phyloP scores from a whole-genome alignment of 2,888 invertebrate genomes.

The Aspidiotus rigidus region DNA sequence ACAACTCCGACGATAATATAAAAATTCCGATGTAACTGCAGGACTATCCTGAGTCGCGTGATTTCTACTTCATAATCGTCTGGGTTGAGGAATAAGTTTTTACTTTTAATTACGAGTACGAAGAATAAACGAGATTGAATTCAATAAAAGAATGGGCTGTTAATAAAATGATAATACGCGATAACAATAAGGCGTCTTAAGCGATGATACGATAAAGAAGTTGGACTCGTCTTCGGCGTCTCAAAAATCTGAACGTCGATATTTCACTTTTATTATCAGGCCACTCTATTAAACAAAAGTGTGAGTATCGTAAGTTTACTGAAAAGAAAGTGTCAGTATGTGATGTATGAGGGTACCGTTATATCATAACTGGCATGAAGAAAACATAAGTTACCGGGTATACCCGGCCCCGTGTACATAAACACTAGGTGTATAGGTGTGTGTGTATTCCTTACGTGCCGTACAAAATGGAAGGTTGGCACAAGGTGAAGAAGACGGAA shows the following conservation, averaged over 20 bases:
- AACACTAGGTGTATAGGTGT: no score
- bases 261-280: conserved; percentile 2
- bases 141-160: no score
- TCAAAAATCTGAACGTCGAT: conserved; percentile 1
- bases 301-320: background rate
- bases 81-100: no score
- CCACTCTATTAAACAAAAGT: conserved; percentile 4
- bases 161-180: no score
- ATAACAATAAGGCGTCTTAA: background rate
- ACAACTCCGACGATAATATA: no score
- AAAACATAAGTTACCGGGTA: background rate
- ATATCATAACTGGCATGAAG: conserved; percentile 17
- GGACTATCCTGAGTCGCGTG: no score
- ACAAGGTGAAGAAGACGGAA: conserved; percentile 1
- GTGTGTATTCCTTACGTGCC: background rate
- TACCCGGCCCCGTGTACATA: no score
- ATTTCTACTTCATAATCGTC: no score
- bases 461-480: conserved; percentile 1
- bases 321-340: conserved; percentile 22
- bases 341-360: conserved; percentile 26
- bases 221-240: background rate
- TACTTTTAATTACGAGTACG: no score
- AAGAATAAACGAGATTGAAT: no score
- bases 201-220: background rate
- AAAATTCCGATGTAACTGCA: no score